Percentiles rank a stretch among this genome's conserved stretches.
Evolutionary conservation across 1,140 invertebrate genomes (phyloP).

Genomic region (Bombus superbus): DNA sequence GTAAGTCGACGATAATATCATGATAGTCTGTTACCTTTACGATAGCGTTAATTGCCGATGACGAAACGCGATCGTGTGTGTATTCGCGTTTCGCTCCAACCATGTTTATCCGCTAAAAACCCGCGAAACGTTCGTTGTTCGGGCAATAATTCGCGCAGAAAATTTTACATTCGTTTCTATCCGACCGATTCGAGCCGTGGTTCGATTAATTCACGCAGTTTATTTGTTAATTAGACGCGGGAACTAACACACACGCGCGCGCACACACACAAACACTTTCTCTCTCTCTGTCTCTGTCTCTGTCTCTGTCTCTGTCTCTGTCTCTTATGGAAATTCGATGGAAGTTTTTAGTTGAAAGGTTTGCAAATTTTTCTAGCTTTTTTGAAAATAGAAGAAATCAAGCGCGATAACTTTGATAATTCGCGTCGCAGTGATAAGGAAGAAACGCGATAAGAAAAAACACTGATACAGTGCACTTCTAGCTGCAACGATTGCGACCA

Average conservation of each 20-base stretch:
- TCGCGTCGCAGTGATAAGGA: constrained; percentile 41
- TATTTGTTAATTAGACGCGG: not conserved
- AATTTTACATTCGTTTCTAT: not conserved
- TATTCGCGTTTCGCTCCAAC: not conserved
- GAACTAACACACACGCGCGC: too few species aligned
- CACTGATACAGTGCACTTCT: constrained; percentile 3
- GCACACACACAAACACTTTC: rapidly evolving
- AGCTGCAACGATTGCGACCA: not conserved
- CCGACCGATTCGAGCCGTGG: not conserved
- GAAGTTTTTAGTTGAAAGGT: not conserved
- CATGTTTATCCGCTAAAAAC: not conserved
- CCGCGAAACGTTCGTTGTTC: not conserved
- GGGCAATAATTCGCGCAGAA: not conserved
- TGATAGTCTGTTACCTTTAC: constrained; percentile 21
- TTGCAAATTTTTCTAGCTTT: not conserved
- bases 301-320: too few species aligned
- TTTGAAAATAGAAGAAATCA: not conserved
- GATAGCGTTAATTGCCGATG: constrained; percentile 44
- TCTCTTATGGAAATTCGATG: not conserved
- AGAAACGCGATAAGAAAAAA: constrained; percentile 6
- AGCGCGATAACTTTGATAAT: constrained; percentile 44
- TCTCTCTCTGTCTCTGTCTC: too few species aligned
- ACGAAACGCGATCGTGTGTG: constrained; percentile 17
- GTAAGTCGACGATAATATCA: constrained; percentile 10
- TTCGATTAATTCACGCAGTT: not conserved